phyloP scores from a whole-genome alignment of 2,888 invertebrate species.

The Morinoia aosen region DNA sequence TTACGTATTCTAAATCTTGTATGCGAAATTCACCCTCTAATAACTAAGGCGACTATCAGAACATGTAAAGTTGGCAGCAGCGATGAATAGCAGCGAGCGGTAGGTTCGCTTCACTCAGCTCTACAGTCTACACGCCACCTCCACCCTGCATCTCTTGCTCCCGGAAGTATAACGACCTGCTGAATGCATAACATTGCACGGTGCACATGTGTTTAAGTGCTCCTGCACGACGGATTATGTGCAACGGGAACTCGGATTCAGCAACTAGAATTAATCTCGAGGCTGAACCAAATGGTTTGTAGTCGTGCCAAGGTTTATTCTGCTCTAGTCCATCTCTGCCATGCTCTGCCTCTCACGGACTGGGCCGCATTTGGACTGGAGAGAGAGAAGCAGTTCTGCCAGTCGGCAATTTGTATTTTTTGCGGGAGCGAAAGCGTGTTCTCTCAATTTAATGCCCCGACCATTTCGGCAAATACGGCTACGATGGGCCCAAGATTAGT shows the following conservation, averaged over 20 bases:
- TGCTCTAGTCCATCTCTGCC: not conserved
- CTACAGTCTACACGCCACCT: not conserved
- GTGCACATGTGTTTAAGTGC: not conserved
- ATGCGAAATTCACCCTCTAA: not conserved
- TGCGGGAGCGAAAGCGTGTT: not conserved
- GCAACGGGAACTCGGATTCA: not conserved
- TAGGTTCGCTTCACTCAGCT: not conserved
- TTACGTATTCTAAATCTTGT: not conserved
- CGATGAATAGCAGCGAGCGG: not conserved
- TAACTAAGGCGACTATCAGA: not conserved
- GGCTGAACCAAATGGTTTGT: not conserved
- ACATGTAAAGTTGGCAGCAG: not conserved
- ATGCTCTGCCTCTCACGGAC: not conserved
- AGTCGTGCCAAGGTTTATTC: not conserved
- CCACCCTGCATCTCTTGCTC: not conserved
- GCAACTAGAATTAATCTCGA: not conserved
- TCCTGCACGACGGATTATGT: not conserved
- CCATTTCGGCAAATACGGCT: conserved; percentile 5
- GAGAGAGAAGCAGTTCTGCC: not conserved
- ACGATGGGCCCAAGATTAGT: conserved; percentile 29
- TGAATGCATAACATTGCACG: not conserved
- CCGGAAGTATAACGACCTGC: not conserved
- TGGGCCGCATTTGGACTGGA: not conserved
- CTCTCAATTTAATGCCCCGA: conserved; percentile 20
- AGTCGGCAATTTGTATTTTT: conserved; percentile 17